Percentiles rank a stretch among this genome's conserved stretches.
Evolutionary conservation across 1,140 invertebrate genomes (phyloP).

Genomic region (Drosophila saltans): DNA sequence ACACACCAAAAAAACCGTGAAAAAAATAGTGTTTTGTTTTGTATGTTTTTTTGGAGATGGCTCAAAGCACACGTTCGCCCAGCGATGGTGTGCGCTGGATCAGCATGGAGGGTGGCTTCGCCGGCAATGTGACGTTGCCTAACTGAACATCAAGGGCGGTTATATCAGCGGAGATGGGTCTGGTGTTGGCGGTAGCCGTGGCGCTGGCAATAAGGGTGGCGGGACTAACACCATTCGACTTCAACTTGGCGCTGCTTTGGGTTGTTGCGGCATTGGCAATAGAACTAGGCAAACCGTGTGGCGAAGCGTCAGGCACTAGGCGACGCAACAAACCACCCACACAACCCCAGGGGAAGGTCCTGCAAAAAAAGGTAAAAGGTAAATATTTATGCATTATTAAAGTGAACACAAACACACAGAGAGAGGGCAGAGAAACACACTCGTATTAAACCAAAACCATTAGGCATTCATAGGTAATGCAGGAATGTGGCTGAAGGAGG

Average conservation of each 20-base stretch:
- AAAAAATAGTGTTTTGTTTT: not conserved
- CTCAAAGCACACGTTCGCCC: conserved; percentile 80
- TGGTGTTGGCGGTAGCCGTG: conserved; percentile 29
- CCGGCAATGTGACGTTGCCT: conserved; percentile 61
- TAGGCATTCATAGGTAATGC: conserved; percentile 61
- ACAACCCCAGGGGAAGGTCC: conserved; percentile 88
- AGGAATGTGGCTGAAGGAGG: not conserved
- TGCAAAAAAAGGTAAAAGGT: conserved; percentile 77
- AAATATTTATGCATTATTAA: conserved; percentile 80
- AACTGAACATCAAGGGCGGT: conserved; percentile 68
- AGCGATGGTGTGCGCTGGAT: conserved; percentile 80
- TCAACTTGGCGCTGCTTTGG: conserved; percentile 32
- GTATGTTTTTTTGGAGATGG: not conserved
- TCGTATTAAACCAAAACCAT: conserved; percentile 74
- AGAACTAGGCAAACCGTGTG: conserved; percentile 80
- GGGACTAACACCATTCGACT: conserved; percentile 18
- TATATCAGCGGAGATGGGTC: conserved; percentile 53
- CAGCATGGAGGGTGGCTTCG: conserved; percentile 79
- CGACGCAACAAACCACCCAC: conserved; percentile 86
- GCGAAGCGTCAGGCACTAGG: conserved; percentile 87
- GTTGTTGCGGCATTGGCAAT: conserved; percentile 21
- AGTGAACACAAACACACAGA: conserved; percentile 50
- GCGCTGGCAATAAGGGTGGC: conserved; percentile 24
- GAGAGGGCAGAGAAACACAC: conserved; percentile 5
- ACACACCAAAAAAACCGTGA: conserved; percentile 11